Evolutionary conservation across 2,113 vertebrate species (phyloP).

Genomic region (Salvelinus alpinus): DNA sequence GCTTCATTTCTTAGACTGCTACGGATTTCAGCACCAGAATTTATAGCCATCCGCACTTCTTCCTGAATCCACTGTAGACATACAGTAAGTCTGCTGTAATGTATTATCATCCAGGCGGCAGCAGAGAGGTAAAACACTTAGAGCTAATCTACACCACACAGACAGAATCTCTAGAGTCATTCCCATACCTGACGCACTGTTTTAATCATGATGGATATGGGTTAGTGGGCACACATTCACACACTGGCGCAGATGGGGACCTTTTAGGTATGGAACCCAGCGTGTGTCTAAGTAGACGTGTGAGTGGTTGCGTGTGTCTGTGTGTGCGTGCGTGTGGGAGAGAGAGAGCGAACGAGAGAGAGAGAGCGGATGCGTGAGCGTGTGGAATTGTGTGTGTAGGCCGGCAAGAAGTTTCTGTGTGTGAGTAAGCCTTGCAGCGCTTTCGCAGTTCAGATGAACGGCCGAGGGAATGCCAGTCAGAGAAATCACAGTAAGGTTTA

Average conservation of each 20-base stretch:
- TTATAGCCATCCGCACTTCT: no score
- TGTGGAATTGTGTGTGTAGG: slow-evolving; percentile 6
- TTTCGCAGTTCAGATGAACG: background rate
- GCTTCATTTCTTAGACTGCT: no score
- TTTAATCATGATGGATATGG: slow-evolving; percentile 11
- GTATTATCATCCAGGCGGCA: background rate
- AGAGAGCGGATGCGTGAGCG: background rate
- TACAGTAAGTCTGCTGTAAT: no score
- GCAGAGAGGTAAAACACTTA: background rate
- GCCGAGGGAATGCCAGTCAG: background rate
- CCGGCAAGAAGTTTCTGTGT: background rate
- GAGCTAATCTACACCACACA: slow-evolving; percentile 1
- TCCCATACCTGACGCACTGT: slow-evolving; percentile 13
- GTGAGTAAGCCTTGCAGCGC: slow-evolving; percentile 12
- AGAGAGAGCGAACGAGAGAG: background rate
- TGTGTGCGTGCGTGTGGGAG: background rate
- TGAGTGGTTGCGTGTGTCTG: background rate
- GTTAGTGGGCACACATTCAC: background rate
- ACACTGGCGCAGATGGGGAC: background rate
- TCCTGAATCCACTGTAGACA: no score
- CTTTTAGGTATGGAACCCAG: background rate
- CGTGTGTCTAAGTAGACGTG: background rate
- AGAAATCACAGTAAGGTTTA: slow-evolving; percentile 35
- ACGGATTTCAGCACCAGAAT: no score
- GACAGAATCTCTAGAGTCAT: background rate